Evolutionary conservation across 2,797 vertebrate genomes (phyloP), one percentile per base, ranked within the genome.

Genomic region (Kryptopterus vitreolus): DNA sequence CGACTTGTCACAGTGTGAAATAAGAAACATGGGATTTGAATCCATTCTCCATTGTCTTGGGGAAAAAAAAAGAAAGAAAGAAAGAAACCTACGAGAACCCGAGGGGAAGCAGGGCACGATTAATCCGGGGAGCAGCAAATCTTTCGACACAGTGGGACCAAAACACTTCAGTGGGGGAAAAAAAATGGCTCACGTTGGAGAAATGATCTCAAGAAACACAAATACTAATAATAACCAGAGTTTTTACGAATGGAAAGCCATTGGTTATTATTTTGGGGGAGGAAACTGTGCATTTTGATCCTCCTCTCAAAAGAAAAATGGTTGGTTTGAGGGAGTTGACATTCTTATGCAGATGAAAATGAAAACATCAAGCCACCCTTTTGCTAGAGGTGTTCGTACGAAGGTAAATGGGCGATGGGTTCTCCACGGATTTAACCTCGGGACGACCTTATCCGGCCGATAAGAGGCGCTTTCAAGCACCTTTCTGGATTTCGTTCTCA

Each of bases 1-100:
- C 35, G 61, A 57, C 68, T 31, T 81, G 75, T 82, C 83, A 69
- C 76, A 78, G 80, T 86, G 82, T 85, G 87, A 89, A 87, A 88
- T 88, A 83, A 85, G 85, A 87, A 86, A 88, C 87, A 87, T 87
- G 78, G 78, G 82, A 86, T 85, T 86, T 82, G 83, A 87, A 88
- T 88, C 86, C 85, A 87, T 89, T 89, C 70, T 86, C 85, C 82
- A 87, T 85, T 86, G 87, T 85, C 66, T 81, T 35, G 4, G 31
- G n/a, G 35, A 31, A 68, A 52, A 69, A 68, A 26, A 20, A 9
- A 43, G 10, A 10, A 43, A 43, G 10, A 43, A 4, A 22, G 7
- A 16, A 57, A 77, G 57, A 66, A 10, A 52, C 33, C 7, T 71
- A 71, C 16, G 5, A 59, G 50, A 33, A 22, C 50, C 50, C 2